Evolutionary conservation across 2,113 vertebrate genomes (phyloP).

Genomic region (Condylura cristata): DNA sequence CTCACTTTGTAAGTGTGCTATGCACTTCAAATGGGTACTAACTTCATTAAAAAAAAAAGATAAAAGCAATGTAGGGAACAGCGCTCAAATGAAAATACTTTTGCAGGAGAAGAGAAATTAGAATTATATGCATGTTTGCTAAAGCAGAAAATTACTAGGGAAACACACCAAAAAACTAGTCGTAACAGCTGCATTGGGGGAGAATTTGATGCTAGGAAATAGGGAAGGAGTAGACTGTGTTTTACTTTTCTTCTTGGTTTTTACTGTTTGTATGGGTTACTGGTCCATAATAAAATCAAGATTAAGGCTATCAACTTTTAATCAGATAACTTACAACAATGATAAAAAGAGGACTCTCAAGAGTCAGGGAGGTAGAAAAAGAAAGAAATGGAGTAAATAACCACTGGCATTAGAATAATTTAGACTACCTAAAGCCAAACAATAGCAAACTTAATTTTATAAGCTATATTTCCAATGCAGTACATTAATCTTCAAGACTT

Average conservation of each 20-base stretch:
- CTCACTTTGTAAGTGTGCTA: not conserved
- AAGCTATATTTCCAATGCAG: not conserved
- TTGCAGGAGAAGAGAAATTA: not conserved
- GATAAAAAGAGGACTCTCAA: slow-evolving; percentile 17
- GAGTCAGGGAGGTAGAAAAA: not conserved
- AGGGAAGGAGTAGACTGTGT: not conserved
- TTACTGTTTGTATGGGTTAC: not conserved
- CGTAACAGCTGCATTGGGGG: not conserved
- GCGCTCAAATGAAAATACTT: not conserved
- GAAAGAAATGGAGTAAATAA: not conserved
- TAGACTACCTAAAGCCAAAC: not conserved
- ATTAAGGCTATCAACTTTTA: not conserved
- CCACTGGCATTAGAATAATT: not conserved
- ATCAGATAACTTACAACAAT: not conserved
- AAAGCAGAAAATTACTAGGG: not conserved
- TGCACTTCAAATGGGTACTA: slow-evolving; percentile 1
- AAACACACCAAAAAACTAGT: not conserved
- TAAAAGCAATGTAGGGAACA: not conserved
- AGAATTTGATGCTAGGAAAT: not conserved
- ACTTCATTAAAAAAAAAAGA: not conserved
- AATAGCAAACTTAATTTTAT: slow-evolving; percentile 8
- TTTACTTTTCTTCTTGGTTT: slow-evolving; percentile 19
- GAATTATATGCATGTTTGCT: not conserved
- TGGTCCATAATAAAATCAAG: slow-evolving; percentile 16
- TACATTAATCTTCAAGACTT: not conserved